A percentile compares a stretch with the other conserved stretches of the same genome.
Conservation (phyloP, 1,140 invertebrate genomes). For the Choristoneura fumiferana region DNA sequence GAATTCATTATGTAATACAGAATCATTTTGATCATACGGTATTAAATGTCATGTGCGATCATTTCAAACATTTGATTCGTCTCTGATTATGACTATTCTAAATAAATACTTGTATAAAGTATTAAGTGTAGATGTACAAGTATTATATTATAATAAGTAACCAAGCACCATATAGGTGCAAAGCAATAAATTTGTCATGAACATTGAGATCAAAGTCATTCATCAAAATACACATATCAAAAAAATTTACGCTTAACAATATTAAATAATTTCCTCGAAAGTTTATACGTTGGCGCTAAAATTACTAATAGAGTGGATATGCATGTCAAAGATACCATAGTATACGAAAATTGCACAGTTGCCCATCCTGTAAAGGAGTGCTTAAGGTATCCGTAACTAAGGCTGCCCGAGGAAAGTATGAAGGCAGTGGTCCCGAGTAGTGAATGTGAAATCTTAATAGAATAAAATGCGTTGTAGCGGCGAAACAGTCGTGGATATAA, state of each 20-base stretch:
- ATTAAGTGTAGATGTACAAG: too few species aligned
- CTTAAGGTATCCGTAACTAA: slow-evolving; percentile 37
- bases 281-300: not conserved
- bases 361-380: slow-evolving; percentile 32
- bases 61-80: too few species aligned
- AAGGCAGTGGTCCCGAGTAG: slow-evolving; percentile 30
- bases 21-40: too few species aligned
- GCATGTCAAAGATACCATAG: not conserved
- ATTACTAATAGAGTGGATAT: not conserved
- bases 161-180: too few species aligned
- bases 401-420: slow-evolving; percentile 35
- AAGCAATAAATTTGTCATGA: too few species aligned
- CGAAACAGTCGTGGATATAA: slow-evolving; percentile 53
- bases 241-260: not conserved
- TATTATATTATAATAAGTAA: too few species aligned
- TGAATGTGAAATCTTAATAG: slow-evolving; percentile 26
- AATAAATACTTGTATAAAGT: too few species aligned
- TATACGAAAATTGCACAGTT: slow-evolving; percentile 13
- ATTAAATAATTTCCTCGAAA: not conserved
- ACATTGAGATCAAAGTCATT: too few species aligned
- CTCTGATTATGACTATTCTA: too few species aligned
- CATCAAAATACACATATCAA: not conserved
- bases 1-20: too few species aligned
- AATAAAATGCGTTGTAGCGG: slow-evolving; percentile 26
- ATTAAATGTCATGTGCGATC: too few species aligned